Evolutionary conservation across 23 tunicate species (phyloP).

Genomic region (Ciona savignyi): DNA sequence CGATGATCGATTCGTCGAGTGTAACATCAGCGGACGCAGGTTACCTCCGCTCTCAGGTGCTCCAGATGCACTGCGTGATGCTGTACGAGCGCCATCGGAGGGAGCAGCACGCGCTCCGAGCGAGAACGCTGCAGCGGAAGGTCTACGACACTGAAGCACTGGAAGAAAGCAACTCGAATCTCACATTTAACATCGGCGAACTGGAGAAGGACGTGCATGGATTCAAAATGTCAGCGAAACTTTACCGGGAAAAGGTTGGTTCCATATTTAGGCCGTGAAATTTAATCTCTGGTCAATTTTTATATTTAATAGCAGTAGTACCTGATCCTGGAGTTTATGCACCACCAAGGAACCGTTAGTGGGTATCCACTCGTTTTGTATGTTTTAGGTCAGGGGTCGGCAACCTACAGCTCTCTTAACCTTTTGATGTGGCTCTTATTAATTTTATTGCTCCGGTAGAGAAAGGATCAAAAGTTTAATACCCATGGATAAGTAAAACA

Average conservation of each 20-base stretch:
- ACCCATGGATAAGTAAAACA: too few species aligned
- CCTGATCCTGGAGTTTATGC: too few species aligned
- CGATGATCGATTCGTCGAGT: not conserved
- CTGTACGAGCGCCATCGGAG: constrained; percentile 64
- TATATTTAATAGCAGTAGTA: too few species aligned
- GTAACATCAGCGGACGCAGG: constrained; percentile 8
- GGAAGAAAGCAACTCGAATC: constrained; percentile 35
- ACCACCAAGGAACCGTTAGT: too few species aligned
- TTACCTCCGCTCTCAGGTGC: constrained; percentile 36
- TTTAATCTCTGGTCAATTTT: too few species aligned
- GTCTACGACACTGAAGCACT: constrained; percentile 67
- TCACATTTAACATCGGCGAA: constrained; percentile 15
- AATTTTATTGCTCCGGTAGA: too few species aligned
- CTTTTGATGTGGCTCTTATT: too few species aligned
- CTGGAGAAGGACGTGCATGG: constrained; percentile 15
- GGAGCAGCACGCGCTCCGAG: constrained; percentile 59
- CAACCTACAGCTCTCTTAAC: too few species aligned
- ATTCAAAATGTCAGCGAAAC: not conserved
- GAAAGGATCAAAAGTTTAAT: too few species aligned
- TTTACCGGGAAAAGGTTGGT: constrained; percentile 21
- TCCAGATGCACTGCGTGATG: constrained; percentile 79
- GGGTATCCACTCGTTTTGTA: too few species aligned
- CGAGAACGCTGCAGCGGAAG: constrained; percentile 62
- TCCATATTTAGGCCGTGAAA: too few species aligned
- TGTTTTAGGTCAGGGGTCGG: too few species aligned